Base-by-base conservation (phyloP, 2,113 vertebrate genomes). In the Saguinus midas region DNA sequence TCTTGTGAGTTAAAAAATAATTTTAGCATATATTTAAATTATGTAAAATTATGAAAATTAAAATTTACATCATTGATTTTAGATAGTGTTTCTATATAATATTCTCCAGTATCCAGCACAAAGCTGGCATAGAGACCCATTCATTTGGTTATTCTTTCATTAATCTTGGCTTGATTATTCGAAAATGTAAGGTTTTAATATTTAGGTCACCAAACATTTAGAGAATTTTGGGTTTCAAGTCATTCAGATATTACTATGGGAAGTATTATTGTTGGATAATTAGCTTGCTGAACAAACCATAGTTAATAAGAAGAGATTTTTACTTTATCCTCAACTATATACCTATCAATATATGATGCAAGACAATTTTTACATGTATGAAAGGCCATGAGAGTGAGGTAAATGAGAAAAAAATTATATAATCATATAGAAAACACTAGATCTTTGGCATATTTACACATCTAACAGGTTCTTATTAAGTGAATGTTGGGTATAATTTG, bases 1-100 rank as follows among this genome's bases (percentile, higher is more conserved):
- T 94, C 72, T 76, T 48, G 2, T 91, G 66, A 96, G 76, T 96
- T 96, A 95, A 96, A 68, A 93, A 97, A 96, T 93, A 52, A 96
- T 70, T 94, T 93, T 76, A 96, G 83, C 40, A 45, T 90, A 35
- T 61, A 92, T 88, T 81, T 93, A 92, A 94, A 93, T 95, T 48
- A 81, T 76, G 9, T 23, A 17, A 89, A 95, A 92, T 57, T 29
- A 83, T 61, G 4, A 16, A 80, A 81, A 87, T 64, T n/a, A 58
- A 73, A 84, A 85, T 95, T 8, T 68, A 91, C 58, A 88, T 73
- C 21, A 91, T 20, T 45, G 90, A 79, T 58, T 83, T 91, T 57
- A 81, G 40, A 17, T 57, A 57, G 61, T 96, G 68, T 89, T 91
- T 90, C 70, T 92, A 50, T 5, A 50, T 45, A 91, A 40, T 83